Evolutionary conservation across 2,113 vertebrate genomes (phyloP).

Genomic region (Chloebia gouldiae): DNA sequence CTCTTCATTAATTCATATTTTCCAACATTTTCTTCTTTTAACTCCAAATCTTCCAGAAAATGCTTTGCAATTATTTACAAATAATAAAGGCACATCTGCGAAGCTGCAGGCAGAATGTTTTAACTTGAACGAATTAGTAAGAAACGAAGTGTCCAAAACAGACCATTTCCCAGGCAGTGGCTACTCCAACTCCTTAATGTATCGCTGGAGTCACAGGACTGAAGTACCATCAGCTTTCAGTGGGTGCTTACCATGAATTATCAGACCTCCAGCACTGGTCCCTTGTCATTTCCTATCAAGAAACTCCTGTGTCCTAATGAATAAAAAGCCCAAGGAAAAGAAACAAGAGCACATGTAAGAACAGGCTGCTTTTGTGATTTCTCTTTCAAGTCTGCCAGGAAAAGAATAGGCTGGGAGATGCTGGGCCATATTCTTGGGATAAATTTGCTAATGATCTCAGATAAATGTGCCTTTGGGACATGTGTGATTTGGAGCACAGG

Average conservation of each 20-base stretch:
- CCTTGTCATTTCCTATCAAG: not conserved
- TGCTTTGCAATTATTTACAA: not conserved
- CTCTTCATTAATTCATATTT: not conserved
- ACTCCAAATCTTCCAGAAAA: not conserved
- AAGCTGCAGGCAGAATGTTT: not conserved
- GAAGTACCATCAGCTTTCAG: not conserved
- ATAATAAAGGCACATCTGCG: not conserved
- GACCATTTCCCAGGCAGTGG: not conserved
- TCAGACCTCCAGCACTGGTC: not conserved
- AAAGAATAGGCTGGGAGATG: not conserved
- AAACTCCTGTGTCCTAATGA: not conserved
- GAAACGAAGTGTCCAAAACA: not conserved
- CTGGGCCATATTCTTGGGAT: not conserved
- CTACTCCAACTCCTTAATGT: not conserved
- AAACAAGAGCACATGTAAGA: not conserved
- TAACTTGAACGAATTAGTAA: not conserved
- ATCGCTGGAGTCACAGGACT: not conserved
- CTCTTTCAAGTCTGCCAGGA: not conserved
- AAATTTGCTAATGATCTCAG: not conserved
- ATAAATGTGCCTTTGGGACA: conserved; percentile 23
- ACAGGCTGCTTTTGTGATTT: not conserved
- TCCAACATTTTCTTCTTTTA: not conserved
- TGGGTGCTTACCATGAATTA: not conserved
- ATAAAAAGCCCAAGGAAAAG: not conserved
- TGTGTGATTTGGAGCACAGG: not conserved